phyloP scores from a whole-genome alignment of 1,140 invertebrate species.

The Neodiprion virginianus region DNA sequence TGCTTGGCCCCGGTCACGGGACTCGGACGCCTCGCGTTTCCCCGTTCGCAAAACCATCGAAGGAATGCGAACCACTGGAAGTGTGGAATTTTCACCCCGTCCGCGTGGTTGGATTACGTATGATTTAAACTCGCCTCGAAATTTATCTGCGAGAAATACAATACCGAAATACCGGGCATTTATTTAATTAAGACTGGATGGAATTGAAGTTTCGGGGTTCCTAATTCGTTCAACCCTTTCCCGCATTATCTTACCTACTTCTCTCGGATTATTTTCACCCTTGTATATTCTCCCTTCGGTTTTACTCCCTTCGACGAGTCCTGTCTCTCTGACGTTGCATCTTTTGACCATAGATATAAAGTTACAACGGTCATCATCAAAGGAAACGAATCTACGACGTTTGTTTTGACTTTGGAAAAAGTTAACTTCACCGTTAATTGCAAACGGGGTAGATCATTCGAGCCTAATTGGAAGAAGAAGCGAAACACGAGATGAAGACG shows the following conservation, averaged over 20 bases:
- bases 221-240: constrained; percentile 5
- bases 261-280: background rate
- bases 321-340: background rate
- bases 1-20: constrained; percentile 29
- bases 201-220: background rate
- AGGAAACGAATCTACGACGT: no score
- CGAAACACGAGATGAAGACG: no score
- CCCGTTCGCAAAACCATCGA: constrained; percentile 34
- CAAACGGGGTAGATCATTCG: no score
- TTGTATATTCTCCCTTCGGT: background rate
- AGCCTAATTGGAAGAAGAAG: no score
- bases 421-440: no score
- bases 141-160: constrained; percentile 37
- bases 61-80: background rate
- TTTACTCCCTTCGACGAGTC: background rate
- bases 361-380: background rate
- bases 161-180: constrained; percentile 18
- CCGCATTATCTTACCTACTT: background rate
- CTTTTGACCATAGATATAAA: background rate
- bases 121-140: constrained; percentile 39
- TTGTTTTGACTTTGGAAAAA: no score
- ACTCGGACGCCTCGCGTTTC: constrained; percentile 36
- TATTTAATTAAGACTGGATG: constrained; percentile 5
- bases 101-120: constrained; percentile 38
- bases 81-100: constrained; percentile 39